Evolutionary conservation across 2,888 invertebrate species (phyloP), one percentile per base, ranked within the genome.

Genomic region (Operophtera brumata): DNA sequence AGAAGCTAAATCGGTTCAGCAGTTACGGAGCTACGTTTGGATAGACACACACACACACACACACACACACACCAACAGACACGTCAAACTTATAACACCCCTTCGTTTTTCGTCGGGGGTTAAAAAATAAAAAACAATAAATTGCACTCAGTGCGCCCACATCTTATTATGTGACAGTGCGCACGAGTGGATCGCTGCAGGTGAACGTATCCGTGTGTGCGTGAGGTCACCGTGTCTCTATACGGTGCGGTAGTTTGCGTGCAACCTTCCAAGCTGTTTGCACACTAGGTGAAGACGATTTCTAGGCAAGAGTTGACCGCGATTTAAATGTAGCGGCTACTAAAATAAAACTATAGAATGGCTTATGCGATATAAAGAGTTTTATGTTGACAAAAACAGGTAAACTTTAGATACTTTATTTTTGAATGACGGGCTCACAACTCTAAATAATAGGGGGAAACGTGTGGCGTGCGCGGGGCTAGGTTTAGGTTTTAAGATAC

Each of bases 141-240:
- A 50, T 10, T 30, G 53, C 41, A 35, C 61, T 43, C 57, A 57
- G 66, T 83, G 62, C 73, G 61, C 10, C 67, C 47, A 49, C 58
- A 50, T 47, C 79, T 62, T 71, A 63, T 67, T 58, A 68, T 76
- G 84, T 84, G 87, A 87, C 87, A 88, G 83, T 82, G 79, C 80
- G 85, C 85, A 86, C 84, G 86, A 82, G 87, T 83, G 73, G 77
- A 68, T 77, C 71, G 77, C 78, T 78, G 77, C 87, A 88, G 87
- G 88, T 88, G 88, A 80, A 77, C 62, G 34, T 36, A 10, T 42
- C 41, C 6, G 1, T 67, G 89, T 88, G 82, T 81, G 86, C 71
- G 88, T 88, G 85, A 84, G 88, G 87, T 89, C 88, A 86, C 61
- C 70, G 65, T 59, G 69, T 84, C 40, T 8, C 32, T 54, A 75